Evolutionary conservation across 1,140 invertebrate species (phyloP).

Genomic region (Drosophila burlai): DNA sequence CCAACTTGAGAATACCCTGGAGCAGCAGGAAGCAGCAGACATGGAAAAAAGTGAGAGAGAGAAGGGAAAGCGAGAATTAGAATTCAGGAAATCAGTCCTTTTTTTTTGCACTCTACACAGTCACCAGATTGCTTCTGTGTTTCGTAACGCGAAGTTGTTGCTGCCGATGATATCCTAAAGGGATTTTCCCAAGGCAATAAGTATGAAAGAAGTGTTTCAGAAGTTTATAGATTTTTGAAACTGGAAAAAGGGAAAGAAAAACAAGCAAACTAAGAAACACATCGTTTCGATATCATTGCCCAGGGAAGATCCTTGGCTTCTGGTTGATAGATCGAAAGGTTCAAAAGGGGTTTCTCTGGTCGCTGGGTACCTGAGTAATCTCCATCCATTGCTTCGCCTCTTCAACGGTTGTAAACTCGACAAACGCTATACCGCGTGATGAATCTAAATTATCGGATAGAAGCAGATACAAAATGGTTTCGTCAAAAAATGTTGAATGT

Average conservation of each 20-base stretch:
- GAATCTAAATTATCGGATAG: conserved; percentile 89
- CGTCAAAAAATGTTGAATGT: conserved; percentile 80
- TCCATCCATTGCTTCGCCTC: conserved; percentile 97
- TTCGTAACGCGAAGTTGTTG: conserved; percentile 56
- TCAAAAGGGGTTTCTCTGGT: conserved; percentile 33
- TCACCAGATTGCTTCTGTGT: conserved; percentile 82
- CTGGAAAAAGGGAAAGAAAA: not conserved
- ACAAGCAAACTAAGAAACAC: not conserved
- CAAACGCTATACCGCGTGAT: conserved; percentile 97
- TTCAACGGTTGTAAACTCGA: conserved; percentile 96
- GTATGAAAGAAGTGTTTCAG: conserved; percentile 39
- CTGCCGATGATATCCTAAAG: conserved; percentile 26
- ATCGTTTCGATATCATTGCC: conserved; percentile 1
- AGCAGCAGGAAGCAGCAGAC: conserved; percentile 24
- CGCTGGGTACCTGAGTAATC: conserved; percentile 93
- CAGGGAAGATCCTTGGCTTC: conserved; percentile 5
- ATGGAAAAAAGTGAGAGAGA: conserved; percentile 68
- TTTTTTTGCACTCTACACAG: conserved; percentile 83
- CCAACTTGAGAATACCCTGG: conserved; percentile 89
- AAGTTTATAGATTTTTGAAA: conserved; percentile 29
- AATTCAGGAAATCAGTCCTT: conserved; percentile 23
- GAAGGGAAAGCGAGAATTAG: conserved; percentile 67
- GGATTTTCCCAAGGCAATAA: conserved; percentile 20
- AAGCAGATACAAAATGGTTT: conserved; percentile 86
- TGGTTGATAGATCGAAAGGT: conserved; percentile 10